phyloP scores from a whole-genome alignment of 37 sponge, comb jelly and placozoan genomes.

The Aplysina aerophoba region DNA sequence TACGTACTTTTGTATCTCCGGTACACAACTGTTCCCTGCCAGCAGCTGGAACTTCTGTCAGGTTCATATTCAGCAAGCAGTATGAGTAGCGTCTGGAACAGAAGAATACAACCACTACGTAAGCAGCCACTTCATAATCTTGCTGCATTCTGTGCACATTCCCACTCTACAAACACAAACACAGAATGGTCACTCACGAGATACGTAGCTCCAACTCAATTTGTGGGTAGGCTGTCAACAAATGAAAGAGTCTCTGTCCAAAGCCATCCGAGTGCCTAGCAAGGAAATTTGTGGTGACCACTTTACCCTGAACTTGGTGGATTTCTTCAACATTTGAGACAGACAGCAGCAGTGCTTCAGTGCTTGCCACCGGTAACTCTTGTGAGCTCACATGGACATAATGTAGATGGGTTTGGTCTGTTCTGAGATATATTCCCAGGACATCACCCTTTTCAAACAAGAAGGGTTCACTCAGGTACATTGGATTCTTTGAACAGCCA shows the following conservation, averaged over 20 bases:
- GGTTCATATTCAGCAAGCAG: too few relatives aligned
- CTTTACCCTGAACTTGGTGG: background rate
- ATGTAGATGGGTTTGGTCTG: background rate
- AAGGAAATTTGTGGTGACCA: background rate
- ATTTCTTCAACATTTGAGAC: background rate
- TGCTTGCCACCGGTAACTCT: background rate
- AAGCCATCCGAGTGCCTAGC: background rate
- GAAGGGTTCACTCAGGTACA: background rate
- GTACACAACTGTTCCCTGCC: too few relatives aligned
- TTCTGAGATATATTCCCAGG: background rate
- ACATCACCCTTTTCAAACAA: slow-evolving; percentile 13
- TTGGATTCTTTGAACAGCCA: background rate
- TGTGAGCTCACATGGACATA: background rate
- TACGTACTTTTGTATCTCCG: too few relatives aligned
- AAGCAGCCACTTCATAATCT: too few relatives aligned
- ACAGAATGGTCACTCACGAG: too few relatives aligned
- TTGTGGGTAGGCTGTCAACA: background rate
- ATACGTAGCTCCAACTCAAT: slow-evolving; percentile 6
- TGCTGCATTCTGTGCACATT: too few relatives aligned
- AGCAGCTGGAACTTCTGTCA: too few relatives aligned
- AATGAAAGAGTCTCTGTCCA: background rate
- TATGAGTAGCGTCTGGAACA: too few relatives aligned
- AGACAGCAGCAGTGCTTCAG: background rate
- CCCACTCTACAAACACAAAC: too few relatives aligned
- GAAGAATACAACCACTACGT: too few relatives aligned